A percentile compares a stretch with the other conserved stretches of the same genome.
Evolutionary conservation across 2,888 invertebrate genomes (phyloP).

Genomic region (Furcula furcula): DNA sequence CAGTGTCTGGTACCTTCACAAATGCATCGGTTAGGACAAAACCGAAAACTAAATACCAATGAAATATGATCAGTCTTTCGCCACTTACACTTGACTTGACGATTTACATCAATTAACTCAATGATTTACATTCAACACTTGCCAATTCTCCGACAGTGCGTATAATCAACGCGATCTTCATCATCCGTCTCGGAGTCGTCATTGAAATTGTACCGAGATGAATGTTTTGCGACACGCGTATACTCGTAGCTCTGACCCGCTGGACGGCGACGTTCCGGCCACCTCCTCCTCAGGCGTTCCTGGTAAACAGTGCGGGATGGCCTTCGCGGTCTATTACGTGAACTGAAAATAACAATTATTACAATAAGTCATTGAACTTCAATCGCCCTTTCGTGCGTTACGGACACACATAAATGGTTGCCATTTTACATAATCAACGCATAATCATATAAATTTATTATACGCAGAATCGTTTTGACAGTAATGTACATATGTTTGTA

Average conservation of each 20-base stretch:
- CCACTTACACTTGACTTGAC: conserved; percentile 8
- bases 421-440: conserved; percentile 14
- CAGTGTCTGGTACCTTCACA: conserved; percentile 5
- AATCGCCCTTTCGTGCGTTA: conserved; percentile 29
- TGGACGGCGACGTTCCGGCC: conserved; percentile 45
- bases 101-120: too few relatives aligned
- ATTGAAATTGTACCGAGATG: conserved; percentile 38
- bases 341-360: conserved; percentile 41
- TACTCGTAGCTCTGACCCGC: conserved; percentile 15
- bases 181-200: conserved; percentile 50
- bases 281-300: conserved; percentile 56
- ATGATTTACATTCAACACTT: conserved; percentile 46
- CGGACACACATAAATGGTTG: conserved; percentile 33
- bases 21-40: conserved; percentile 23
- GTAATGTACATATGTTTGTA: too few relatives aligned
- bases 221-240: conserved; percentile 29
- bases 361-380: conserved; percentile 48
- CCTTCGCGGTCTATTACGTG: conserved; percentile 50
- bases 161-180: conserved; percentile 46
- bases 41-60: not conserved
- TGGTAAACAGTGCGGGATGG: conserved; percentile 57
- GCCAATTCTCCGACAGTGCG: conserved; percentile 57
- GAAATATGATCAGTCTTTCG: conserved; percentile 15
- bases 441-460: conserved; percentile 1
- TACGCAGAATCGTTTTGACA: not conserved